These are phyloP conservation scores for Tridacna gigas DNA, from an alignment of 2,888 invertebrate genomes.

Conservation along the genomic window DNA sequence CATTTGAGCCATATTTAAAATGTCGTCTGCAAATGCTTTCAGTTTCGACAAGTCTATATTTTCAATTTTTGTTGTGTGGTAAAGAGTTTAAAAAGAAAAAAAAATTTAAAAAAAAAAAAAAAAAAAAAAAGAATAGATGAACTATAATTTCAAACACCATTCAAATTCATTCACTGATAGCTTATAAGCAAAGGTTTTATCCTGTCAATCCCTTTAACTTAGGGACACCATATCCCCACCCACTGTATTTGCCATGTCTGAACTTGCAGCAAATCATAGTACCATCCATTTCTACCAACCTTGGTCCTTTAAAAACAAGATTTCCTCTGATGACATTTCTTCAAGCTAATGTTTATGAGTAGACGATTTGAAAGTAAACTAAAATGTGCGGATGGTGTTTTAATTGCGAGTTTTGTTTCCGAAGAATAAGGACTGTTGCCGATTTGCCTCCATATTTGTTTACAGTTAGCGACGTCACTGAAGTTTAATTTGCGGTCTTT, in stretches of 20 bases:
- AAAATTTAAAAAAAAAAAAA: neutral
- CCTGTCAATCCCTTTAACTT: too few relatives aligned
- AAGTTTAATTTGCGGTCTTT: constrained; percentile 4
- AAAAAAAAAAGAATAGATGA: too few relatives aligned
- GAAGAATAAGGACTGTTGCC: neutral
- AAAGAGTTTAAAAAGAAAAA: neutral
- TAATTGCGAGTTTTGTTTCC: neutral
- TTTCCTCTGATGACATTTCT: constrained; percentile 68
- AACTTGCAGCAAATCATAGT: constrained; percentile 25
- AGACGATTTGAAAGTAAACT: neutral
- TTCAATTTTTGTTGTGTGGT: neutral
- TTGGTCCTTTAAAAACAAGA: constrained; percentile 71
- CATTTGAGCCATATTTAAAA: neutral
- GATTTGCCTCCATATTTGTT: constrained; percentile 65
- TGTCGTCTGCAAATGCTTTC: neutral
- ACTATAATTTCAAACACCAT: too few relatives aligned
- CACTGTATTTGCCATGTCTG: constrained; percentile 18
- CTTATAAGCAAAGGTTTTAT: too few relatives aligned
- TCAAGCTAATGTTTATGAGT: neutral
- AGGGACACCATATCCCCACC: too few relatives aligned
- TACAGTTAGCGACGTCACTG: constrained; percentile 42
- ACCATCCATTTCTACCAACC: constrained; percentile 45
- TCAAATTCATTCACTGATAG: too few relatives aligned
- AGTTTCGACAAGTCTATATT: neutral
- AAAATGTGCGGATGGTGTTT: neutral